Percentiles rank a stretch among this genome's conserved stretches.
These are phyloP conservation scores for Fratercula arctica DNA, from an alignment of 2,797 vertebrate genomes.

Conservation along the genomic window DNA sequence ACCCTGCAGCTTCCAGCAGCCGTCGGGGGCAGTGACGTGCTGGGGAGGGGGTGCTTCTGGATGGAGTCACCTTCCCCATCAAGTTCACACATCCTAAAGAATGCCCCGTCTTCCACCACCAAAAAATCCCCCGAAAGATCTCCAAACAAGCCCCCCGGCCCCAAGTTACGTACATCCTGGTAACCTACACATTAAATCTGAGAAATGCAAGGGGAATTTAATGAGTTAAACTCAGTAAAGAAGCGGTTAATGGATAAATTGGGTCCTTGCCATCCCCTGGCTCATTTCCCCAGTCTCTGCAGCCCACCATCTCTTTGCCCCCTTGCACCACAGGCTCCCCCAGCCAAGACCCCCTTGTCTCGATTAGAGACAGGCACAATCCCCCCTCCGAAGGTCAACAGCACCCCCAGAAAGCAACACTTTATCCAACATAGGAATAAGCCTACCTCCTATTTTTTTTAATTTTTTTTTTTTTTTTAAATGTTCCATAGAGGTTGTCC, in stretches of 20 bases:
- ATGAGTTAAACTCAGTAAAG: not conserved
- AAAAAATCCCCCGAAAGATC: not conserved
- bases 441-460: not conserved
- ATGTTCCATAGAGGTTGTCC: not conserved
- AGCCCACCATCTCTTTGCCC: not conserved
- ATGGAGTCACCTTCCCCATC: not conserved
- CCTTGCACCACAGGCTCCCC: not conserved
- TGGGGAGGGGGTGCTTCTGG: not conserved
- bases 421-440: not conserved
- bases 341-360: accelerated
- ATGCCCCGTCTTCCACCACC: not conserved
- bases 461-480: not conserved
- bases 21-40: accelerated
- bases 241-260: not conserved
- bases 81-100: not conserved
- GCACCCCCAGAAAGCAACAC: not conserved
- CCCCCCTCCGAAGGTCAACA: accelerated
- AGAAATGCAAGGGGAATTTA: not conserved
- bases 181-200: not conserved
- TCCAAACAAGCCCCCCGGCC: not conserved
- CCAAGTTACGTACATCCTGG: not conserved
- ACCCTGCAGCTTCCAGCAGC: not conserved
- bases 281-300: not conserved
- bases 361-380: not conserved
- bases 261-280: not conserved